phyloP scores from a whole-genome alignment of 2,888 invertebrate genomes.

The Eupithecia exiguata region DNA sequence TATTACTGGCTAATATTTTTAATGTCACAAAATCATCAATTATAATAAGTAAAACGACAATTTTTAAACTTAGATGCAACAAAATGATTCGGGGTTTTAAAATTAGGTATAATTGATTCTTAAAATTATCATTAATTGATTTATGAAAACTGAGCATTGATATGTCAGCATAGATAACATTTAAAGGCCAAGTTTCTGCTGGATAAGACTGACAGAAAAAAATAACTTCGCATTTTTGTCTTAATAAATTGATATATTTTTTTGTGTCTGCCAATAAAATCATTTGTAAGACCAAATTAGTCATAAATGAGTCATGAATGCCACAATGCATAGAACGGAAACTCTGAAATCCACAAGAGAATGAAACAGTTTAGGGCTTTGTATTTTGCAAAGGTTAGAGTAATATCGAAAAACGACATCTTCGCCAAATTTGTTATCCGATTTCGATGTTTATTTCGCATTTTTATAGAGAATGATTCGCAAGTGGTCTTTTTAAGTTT shows the following conservation, averaged over 20 bases:
- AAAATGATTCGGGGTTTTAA: background rate
- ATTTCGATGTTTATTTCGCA: background rate
- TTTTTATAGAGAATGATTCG: background rate
- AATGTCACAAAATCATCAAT: background rate
- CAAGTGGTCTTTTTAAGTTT: no score
- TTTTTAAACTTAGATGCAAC: background rate
- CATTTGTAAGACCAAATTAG: background rate
- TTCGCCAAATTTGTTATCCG: background rate
- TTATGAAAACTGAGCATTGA: conserved; percentile 49
- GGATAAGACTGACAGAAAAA: conserved; percentile 41
- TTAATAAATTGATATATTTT: background rate
- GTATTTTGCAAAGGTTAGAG: background rate
- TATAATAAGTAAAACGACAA: background rate
- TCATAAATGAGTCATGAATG: no score
- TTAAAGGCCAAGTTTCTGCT: conserved; percentile 44
- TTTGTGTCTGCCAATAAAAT: background rate
- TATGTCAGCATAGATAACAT: conserved; percentile 58
- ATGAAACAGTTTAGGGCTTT: background rate
- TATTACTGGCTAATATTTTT: background rate
- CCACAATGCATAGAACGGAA: background rate
- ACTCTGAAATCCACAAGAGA: background rate
- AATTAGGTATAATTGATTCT: background rate
- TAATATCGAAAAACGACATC: background rate
- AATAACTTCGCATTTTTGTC: background rate
- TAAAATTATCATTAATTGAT: background rate